Percentiles rank a stretch among this genome's conserved stretches.
Evolutionary conservation across 2,797 vertebrate species (phyloP).

Genomic region (Prunella strophiata): DNA sequence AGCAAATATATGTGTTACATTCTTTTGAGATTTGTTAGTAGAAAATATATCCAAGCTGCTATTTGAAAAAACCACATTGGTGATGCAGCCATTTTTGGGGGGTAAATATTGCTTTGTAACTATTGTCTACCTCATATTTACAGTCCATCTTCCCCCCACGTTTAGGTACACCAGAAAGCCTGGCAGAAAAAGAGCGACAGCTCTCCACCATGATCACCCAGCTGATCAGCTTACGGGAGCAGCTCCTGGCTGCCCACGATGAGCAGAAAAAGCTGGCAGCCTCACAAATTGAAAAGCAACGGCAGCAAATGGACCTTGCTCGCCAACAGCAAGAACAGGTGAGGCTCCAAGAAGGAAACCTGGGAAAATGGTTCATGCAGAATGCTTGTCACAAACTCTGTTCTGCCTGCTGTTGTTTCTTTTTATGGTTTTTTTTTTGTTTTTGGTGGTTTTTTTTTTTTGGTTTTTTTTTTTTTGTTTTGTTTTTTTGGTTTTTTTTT

Average conservation of each 20-base stretch:
- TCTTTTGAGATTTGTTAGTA: conserved; percentile 4
- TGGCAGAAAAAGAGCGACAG: conserved; percentile 98
- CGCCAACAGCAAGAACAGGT: conserved; percentile 99
- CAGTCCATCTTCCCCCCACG: conserved; percentile 45
- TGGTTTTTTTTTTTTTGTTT: background rate
- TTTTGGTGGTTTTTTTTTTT: background rate
- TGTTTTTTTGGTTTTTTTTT: background rate
- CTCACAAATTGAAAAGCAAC: conserved; percentile 98
- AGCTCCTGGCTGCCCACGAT: conserved; percentile 96
- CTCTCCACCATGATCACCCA: conserved; percentile 99
- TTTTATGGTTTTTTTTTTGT: background rate
- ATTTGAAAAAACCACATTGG: background rate
- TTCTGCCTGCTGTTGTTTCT: conserved; percentile 15
- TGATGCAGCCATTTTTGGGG: background rate
- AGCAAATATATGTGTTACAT: background rate
- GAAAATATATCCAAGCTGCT: background rate
- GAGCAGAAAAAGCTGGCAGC: conserved; percentile 99
- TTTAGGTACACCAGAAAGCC: conserved; percentile 96
- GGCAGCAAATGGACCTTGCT: conserved; percentile 99
- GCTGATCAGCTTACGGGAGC: conserved; percentile 98
- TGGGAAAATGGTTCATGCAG: conserved; percentile 11
- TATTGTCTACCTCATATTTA: conserved; percentile 50
- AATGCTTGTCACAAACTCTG: background rate
- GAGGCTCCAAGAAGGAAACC: conserved; percentile 66
- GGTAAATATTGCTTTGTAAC: background rate